Evolutionary conservation across 2,113 vertebrate species (phyloP).

Genomic region (Orientallactaga bullata): DNA sequence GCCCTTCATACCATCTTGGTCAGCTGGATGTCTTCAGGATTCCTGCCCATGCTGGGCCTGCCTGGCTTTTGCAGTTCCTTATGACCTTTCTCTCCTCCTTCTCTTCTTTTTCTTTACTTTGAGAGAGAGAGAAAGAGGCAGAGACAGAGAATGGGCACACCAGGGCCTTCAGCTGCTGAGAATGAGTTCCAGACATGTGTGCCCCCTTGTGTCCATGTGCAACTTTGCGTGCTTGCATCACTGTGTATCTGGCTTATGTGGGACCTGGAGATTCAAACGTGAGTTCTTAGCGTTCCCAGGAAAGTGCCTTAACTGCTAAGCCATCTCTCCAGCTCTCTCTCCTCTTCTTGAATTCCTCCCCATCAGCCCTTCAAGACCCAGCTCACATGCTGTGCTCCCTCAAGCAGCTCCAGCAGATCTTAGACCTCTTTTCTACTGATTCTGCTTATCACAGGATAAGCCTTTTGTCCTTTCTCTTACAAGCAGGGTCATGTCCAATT

Average conservation of each 20-base stretch:
- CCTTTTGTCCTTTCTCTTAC: background rate
- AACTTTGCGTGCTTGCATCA: no score
- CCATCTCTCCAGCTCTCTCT: no score
- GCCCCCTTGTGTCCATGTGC: no score
- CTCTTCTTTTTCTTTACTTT: no score
- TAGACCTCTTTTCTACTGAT: background rate
- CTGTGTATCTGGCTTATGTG: no score
- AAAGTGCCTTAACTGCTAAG: no score
- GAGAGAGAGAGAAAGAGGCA: no score
- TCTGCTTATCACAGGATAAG: background rate
- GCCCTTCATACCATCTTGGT: background rate
- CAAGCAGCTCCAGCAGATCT: background rate
- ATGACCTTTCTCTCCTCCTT: conserved; percentile 3
- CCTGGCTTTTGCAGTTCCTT: background rate
- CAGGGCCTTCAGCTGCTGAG: no score
- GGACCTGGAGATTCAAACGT: no score
- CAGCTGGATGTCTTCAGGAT: background rate
- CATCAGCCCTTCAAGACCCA: background rate
- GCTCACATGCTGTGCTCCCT: background rate
- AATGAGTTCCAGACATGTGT: no score
- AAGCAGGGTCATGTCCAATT: background rate
- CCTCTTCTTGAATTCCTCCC: background rate
- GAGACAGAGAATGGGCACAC: no score
- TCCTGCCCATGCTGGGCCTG: background rate
- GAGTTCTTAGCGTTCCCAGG: no score